These are phyloP conservation scores for Aethes cnicana DNA, from an alignment of 2,888 invertebrate species.

Conservation along the genomic window DNA sequence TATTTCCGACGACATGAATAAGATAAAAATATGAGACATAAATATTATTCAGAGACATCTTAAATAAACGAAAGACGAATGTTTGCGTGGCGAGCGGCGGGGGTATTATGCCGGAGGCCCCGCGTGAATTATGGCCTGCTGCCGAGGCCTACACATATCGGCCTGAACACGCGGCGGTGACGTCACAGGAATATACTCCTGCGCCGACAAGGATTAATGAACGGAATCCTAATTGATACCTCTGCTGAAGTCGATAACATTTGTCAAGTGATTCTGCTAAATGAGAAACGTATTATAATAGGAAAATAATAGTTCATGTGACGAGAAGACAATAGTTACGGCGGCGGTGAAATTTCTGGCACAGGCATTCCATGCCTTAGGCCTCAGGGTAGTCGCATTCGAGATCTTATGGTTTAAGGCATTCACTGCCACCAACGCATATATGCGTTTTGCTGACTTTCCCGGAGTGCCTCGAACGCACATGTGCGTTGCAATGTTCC, in stretches of 20 bases:
- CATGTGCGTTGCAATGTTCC: no score
- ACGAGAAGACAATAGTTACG: no score
- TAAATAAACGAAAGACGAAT: constrained; percentile 29
- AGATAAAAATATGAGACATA: constrained; percentile 27
- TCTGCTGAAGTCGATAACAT: background rate
- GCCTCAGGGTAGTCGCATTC: no score
- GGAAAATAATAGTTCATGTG: no score
- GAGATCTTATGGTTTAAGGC: no score
- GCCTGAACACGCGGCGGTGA: background rate
- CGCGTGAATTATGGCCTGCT: constrained; percentile 16
- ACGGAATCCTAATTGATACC: background rate
- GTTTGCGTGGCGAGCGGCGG: constrained; percentile 12
- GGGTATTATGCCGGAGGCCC: constrained; percentile 19
- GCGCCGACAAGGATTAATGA: constrained; percentile 1
- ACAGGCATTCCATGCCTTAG: no score
- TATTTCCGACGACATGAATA: constrained; percentile 25
- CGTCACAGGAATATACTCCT: background rate
- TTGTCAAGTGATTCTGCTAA: no score
- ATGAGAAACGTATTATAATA: no score
- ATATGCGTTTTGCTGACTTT: no score
- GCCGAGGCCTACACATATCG: constrained; percentile 1
- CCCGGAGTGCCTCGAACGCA: no score
- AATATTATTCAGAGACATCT: constrained; percentile 28
- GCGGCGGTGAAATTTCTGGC: no score
- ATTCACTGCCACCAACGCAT: no score